Evolutionary conservation across 92 coral and sea anemone genomes (phyloP), one percentile per base, ranked within the genome.

Genomic region (Blastomussa wellsi): DNA sequence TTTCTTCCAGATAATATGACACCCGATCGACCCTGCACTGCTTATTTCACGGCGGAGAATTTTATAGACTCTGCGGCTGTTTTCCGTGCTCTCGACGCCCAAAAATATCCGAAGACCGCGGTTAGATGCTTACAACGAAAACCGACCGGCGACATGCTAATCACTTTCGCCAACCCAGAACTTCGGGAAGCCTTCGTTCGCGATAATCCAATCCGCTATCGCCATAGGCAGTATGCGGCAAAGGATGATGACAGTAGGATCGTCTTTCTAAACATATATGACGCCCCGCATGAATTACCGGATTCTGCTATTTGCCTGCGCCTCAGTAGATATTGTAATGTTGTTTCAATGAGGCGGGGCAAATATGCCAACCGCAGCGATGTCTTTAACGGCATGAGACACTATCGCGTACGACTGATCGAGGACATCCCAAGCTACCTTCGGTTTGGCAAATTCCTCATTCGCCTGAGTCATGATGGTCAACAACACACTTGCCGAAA

Each of bases 401-500:
- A 69, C 12, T 68, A 17, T 5, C 66, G 48, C 0, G 55, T 84
- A 12, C 32, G 16, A 0, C 33, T 84, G 0, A 12, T 3, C 1
- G 0, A 26, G 1, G 24, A 15, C 4, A 57, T 86, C 9, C 89
- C 89, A 0, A 35, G 44, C 6, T 86, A n/a, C 12, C 5, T 86
- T 0, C 49, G 74, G 1, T 44, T 79, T 24, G 89, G 85, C 0
- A 7, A 22, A 1, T 22, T 37, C 22, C 8, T 47, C 0, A 13
- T 79, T 0, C 19, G 51, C 0, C 0, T 79, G 0, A 2, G 1
- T 19, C 47, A 86, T 28, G 28, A 38, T 2, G 80, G 66, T 0
- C 86, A 86, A 19, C 16, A 44, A 1, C 31, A 12, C 0, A 80
- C 86, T 6, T 80, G 90, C 38, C 36, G 80, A 5, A 39, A 41